Evolutionary conservation across 2,888 invertebrate species (phyloP).

Genomic region (Periphyllus acericola): DNA sequence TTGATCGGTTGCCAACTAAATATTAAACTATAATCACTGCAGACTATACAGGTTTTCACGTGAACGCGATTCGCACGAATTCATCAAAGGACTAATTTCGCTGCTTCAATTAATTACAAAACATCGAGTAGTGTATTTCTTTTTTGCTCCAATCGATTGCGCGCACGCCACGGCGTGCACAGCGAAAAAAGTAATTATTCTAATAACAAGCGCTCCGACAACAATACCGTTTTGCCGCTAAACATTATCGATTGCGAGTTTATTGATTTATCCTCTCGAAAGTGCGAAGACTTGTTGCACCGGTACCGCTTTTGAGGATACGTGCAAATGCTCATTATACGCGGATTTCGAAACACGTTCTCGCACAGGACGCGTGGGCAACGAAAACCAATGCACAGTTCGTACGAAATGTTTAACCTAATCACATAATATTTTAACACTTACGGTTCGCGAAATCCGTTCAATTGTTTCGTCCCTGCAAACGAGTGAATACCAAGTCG

Average conservation of each 20-base stretch:
- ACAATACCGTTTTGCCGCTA: not conserved
- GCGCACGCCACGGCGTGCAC: no score
- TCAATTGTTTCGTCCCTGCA: no score
- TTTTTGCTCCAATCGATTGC: not conserved
- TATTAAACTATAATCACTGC: not conserved
- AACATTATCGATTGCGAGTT: not conserved
- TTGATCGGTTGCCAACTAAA: not conserved
- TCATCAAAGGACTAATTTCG: not conserved
- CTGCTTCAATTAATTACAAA: not conserved
- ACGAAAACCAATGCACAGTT: no score
- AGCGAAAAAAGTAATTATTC: not conserved
- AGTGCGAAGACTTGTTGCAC: not conserved
- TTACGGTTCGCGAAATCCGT: no score
- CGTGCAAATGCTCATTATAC: no score
- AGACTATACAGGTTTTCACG: no score
- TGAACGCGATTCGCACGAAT: not conserved
- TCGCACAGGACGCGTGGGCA: no score
- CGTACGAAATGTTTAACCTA: no score
- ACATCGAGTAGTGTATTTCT: not conserved
- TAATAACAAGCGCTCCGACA: not conserved
- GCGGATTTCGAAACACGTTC: no score
- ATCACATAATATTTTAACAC: no score
- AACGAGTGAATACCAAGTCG: no score
- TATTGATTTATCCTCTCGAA: not conserved
- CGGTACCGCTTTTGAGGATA: no score